Evolutionary conservation across 1,140 invertebrate genomes (phyloP), one percentile per base, ranked within the genome.

Genomic region (Drosophila baimaii): DNA sequence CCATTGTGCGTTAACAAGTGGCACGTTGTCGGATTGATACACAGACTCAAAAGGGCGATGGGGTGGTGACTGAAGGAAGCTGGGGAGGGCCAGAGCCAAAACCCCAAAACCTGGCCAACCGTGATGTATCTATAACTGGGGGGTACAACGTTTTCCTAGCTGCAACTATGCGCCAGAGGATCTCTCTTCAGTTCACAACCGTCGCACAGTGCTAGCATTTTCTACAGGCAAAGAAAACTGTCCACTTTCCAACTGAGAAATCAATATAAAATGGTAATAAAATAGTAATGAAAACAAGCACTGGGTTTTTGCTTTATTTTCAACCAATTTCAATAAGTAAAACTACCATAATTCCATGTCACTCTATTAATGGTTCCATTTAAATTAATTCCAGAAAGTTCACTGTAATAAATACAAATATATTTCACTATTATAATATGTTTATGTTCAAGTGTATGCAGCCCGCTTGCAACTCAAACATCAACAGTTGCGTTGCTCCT

Each of bases 1-100:
- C 65, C 71, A 86, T 85, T 85, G 82, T 85, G 82, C 83, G 83
- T 73, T 86, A 86, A 86, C 82, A 88, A 86, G 82, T 82, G 79
- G 83, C 82, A 86, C 76, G 83, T 82, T 82, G 65, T 81, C 70
- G 69, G 81, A 73, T 86, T 81, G 81, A 85, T 78, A 68, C 69
- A 66, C 52, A 54, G 49, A 59, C 75, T 71, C 49, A 39, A 46
- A 85, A 46, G 63, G 63, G n/a, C 21, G 21, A 43, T 37, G 35
- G 55, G n/a, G n/a, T n/a, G n/a, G n/a, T n/a, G n/a, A n/a, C n/a
- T n/a, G n/a, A 33, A 49, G 49, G 49, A 61, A 61, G 35, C 39
- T 23, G 19, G 21, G 39, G 21, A 29, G 54, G 27, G 33, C 55
- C 54, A 51, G n/a, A 37, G 17, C 39, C 72, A 47, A 66, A 61